Evolutionary conservation across 2,113 vertebrate genomes (phyloP), one percentile per base, ranked within the genome.

Genomic region (Pantherophis guttatus): DNA sequence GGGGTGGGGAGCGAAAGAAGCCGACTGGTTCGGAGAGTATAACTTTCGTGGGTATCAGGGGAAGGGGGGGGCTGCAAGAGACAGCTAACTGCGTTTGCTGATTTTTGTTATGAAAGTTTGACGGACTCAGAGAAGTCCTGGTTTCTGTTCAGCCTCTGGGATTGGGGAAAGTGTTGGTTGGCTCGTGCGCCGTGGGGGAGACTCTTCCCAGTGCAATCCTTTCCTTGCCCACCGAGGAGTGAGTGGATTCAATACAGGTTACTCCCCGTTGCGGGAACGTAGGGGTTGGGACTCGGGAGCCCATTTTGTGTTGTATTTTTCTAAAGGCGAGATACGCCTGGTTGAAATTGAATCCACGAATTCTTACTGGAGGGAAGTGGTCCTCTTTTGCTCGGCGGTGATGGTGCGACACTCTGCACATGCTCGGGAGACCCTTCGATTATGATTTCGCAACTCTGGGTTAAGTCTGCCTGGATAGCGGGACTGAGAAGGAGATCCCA

Each of bases 31-130:
- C 3, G 50, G 2, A 54, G 26, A 92, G 92, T 81, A 39, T 91
- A 96, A 95, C 96, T 96, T 97, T 95, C 90, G 62, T 93, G 55
- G 90, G 96, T 95, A 95, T 94, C 53, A 8, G 3, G 1, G 1
- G 50, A 39, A 81, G 3, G 48, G 44, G 26, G 33, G 5, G 29
- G 33, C 44, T 48, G 50, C 0, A 1, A 3, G 13, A 54, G 26
- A 88, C 86, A 13, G 48, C 7, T 10, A 13, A 0, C 21, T 3
- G 24, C 5, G 3, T 90, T 75, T 26, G 21, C 21, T 13, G 6
- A 10, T 62, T 53, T 48, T 75, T 54, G 91, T 24, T 12, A 53
- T 39, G 86, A 88, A 88, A 88, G 58, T 88, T 92, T 92, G 50
- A 21, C 12, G 91, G n/a, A n/a, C 59, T 2, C 19, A 29, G 19